These are phyloP conservation scores for Bombus waltoni DNA, from an alignment of 1,140 invertebrate genomes.

Conservation along the genomic window DNA sequence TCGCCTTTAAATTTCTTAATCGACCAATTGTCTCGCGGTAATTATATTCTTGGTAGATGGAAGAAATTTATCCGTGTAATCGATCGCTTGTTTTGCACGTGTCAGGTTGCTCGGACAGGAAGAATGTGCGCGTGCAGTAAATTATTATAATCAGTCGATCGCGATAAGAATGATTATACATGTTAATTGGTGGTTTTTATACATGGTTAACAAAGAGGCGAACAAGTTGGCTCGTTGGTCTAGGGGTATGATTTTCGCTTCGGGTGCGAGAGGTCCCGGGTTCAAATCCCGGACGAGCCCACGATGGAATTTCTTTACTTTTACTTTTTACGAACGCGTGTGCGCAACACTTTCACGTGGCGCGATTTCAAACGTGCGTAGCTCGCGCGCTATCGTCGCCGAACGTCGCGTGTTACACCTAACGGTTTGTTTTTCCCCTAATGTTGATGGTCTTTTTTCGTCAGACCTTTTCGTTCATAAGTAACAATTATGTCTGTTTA, in stretches of 20 bases:
- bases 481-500: no score
- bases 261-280: conserved; percentile 92
- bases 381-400: not conserved
- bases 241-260: conserved; percentile 92
- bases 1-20: not conserved
- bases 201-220: not conserved
- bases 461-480: no score
- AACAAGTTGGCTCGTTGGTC: conserved; percentile 87
- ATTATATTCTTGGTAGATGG: not conserved
- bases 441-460: fast-evolving
- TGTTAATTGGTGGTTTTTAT: not conserved
- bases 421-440: not conserved
- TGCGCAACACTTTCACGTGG: conserved; percentile 9
- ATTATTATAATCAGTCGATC: not conserved
- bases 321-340: conserved; percentile 2
- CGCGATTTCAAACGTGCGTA: not conserved
- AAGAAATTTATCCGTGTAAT: not conserved
- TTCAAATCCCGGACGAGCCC: conserved; percentile 92
- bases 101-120: not conserved
- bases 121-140: not conserved
- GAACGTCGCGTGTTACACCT: not conserved
- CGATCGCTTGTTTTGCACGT: not conserved
- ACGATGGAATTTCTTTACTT: conserved; percentile 40
- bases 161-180: not conserved
- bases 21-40: not conserved